Percentiles rank a stretch among this genome's conserved stretches.
Evolutionary conservation across 2,113 vertebrate genomes (phyloP).

Genomic region (Leptodactylus fuscus): DNA sequence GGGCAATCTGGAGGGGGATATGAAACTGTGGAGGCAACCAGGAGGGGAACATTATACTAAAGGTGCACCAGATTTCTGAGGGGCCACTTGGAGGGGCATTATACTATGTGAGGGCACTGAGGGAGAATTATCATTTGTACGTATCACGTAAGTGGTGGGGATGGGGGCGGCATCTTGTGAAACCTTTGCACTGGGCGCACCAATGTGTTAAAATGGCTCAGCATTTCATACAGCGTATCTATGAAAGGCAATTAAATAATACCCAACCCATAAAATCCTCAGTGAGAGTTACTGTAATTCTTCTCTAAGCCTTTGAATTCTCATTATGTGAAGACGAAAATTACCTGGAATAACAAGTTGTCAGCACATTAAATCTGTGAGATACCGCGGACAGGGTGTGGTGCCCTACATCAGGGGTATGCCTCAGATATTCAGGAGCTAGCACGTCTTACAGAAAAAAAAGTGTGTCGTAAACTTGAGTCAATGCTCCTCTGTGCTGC

Average conservation of each 20-base stretch:
- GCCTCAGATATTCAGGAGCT: neutral
- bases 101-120: no score
- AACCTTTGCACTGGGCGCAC: no score
- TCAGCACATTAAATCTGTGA: slow-evolving; percentile 12
- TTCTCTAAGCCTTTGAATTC: slow-evolving; percentile 4
- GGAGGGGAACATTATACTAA: no score
- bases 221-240: slow-evolving; percentile 7
- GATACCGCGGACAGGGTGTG: neutral
- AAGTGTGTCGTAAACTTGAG: neutral
- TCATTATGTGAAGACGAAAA: slow-evolving; percentile 30
- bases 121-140: no score
- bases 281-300: slow-evolving; percentile 24
- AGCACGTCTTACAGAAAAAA: no score
- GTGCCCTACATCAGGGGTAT: neutral
- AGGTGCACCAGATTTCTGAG: no score
- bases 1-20: no score
- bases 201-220: no score
- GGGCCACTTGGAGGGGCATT: no score
- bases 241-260: neutral
- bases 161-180: no score
- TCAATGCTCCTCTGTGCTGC: neutral
- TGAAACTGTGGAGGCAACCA: no score
- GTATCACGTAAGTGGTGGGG: no score
- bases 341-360: slow-evolving; percentile 26
- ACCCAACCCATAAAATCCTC: slow-evolving; percentile 29